These are phyloP conservation scores for Tipula helvola DNA, from an alignment of 2,888 invertebrate species.

Conservation along the genomic window DNA sequence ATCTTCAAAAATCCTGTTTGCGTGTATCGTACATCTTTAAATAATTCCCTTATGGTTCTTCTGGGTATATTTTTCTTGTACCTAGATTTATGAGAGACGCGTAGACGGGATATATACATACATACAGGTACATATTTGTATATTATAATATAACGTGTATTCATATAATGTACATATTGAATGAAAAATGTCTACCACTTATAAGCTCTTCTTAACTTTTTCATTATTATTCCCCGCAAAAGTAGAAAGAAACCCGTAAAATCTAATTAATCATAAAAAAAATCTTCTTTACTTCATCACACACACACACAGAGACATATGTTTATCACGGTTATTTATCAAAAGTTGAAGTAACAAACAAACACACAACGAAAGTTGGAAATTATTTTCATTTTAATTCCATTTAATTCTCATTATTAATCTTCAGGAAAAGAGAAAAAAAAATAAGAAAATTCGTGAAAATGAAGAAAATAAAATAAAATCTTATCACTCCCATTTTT, in stretches of 20 bases:
- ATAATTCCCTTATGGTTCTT: not conserved
- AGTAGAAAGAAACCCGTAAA: not conserved
- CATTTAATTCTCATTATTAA: not conserved
- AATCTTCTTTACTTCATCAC: not conserved
- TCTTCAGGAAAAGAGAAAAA: not conserved
- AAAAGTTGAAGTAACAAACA: not conserved
- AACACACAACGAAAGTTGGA: not conserved
- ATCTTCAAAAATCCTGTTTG: not conserved
- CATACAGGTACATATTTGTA: not conserved
- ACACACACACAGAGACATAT: not conserved
- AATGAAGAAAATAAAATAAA: not conserved
- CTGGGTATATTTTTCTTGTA: not conserved
- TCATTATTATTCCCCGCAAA: not conserved
- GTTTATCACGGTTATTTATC: not conserved
- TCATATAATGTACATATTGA: not conserved
- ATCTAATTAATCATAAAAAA: not conserved
- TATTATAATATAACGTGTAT: not conserved
- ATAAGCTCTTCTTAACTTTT: not conserved
- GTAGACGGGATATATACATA: not conserved
- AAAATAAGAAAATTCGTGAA: not conserved
- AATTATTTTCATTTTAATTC: conserved; percentile 4
- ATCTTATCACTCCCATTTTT: conserved; percentile 4
- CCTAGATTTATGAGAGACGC: not conserved
- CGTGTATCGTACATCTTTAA: not conserved
- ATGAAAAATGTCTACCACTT: not conserved